These are phyloP conservation scores for Calyptomena viridis DNA, from an alignment of 2,113 vertebrate species.

Conservation along the genomic window DNA sequence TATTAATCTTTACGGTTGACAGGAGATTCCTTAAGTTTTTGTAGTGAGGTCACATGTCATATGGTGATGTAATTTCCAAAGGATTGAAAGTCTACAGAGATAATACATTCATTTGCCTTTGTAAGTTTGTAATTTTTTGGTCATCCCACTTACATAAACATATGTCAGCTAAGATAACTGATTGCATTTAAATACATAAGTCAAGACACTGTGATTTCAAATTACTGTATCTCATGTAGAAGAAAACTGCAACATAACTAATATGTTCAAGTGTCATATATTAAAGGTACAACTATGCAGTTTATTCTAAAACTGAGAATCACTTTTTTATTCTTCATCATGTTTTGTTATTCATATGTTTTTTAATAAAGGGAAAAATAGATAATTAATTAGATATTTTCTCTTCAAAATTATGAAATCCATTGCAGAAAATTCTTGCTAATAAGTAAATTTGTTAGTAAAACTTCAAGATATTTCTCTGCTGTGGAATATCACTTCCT, in stretches of 20 bases:
- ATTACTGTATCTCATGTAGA: not conserved
- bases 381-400: not conserved
- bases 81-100: not conserved
- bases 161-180: not conserved
- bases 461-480: not conserved
- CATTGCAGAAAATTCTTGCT: not conserved
- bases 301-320: not conserved
- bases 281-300: not conserved
- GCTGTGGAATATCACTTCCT: not conserved
- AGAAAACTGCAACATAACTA: not conserved
- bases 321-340: not conserved
- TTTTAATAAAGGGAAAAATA: not conserved
- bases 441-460: not conserved
- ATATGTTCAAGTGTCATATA: not conserved
- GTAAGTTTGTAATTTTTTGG: not conserved
- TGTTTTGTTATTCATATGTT: not conserved
- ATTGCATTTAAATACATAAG: not conserved
- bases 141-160: not conserved
- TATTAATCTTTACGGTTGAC: not conserved
- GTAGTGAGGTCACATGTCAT: not conserved
- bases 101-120: not conserved
- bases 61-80: constrained; percentile 24
- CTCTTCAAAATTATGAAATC: not conserved
- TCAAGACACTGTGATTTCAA: not conserved
- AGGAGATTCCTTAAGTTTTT: not conserved